These are phyloP conservation scores for Phyto melanocephala DNA, from an alignment of 2,888 invertebrate genomes.

Conservation along the genomic window DNA sequence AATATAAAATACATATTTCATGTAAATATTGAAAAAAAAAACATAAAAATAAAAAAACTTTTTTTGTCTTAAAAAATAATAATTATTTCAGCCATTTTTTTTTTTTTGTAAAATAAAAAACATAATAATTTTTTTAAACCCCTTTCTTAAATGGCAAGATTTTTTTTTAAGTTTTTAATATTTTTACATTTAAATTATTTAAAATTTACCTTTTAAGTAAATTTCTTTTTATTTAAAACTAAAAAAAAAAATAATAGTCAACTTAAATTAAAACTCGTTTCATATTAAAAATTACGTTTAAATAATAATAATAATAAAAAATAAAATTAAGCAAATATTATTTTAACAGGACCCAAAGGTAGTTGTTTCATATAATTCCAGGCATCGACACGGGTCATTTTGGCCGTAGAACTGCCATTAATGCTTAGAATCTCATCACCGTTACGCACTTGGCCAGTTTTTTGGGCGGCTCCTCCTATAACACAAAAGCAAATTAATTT, in stretches of 20 bases:
- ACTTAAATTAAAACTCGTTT: no score
- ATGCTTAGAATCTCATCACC: conserved; percentile 93
- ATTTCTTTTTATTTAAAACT: not conserved
- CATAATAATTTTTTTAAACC: conserved; percentile 34
- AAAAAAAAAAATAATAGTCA: conserved; percentile 29
- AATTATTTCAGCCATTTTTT: conserved; percentile 38
- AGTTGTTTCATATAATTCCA: conserved; percentile 96
- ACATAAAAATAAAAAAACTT: conserved; percentile 9
- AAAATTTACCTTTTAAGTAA: conserved; percentile 55
- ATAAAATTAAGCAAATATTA: conserved; percentile 73
- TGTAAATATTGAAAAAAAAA: conserved; percentile 28
- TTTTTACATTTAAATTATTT: conserved; percentile 13
- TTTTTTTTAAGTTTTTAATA: conserved; percentile 39
- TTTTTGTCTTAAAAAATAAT: conserved; percentile 13
- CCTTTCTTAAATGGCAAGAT: conserved; percentile 63
- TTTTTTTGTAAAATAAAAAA: not conserved
- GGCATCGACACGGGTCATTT: conserved; percentile 94
- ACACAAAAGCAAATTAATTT: not conserved
- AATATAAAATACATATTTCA: not conserved
- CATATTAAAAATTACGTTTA: no score
- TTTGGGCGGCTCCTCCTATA: conserved; percentile 92
- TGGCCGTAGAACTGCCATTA: conserved; percentile 88
- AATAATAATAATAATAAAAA: not conserved
- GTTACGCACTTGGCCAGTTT: conserved; percentile 88
- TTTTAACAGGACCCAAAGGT: conserved; percentile 88